Percentiles rank a stretch among this genome's conserved stretches.
Conservation (phyloP, 2,797 vertebrate species). For the Pempheris klunzingeri region DNA sequence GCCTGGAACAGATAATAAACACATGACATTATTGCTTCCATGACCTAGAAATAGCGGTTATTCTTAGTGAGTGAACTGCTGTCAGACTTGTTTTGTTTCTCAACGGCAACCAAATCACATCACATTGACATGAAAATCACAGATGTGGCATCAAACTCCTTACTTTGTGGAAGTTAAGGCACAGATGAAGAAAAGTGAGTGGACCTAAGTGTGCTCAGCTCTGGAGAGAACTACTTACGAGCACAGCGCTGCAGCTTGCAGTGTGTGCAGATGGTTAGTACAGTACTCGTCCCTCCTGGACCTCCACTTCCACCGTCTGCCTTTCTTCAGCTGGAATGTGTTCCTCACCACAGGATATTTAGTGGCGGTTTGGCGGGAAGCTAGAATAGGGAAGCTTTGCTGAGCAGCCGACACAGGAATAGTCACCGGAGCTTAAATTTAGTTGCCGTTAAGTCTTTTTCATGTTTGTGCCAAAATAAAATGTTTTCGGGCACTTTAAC, state of each 20-base stretch:
- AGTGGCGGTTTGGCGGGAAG: slow-evolving; percentile 53
- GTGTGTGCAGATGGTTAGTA: slow-evolving; percentile 9
- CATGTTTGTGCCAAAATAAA: slow-evolving; percentile 40
- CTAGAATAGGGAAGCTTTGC: slow-evolving; percentile 39
- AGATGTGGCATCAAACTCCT: neutral
- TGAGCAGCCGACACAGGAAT: slow-evolving; percentile 47
- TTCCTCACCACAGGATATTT: slow-evolving; percentile 59
- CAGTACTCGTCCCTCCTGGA: slow-evolving; percentile 47
- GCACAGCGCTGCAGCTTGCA: slow-evolving; percentile 2
- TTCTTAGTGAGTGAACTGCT: slow-evolving; percentile 18
- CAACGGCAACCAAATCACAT: neutral
- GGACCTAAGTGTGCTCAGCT: neutral
- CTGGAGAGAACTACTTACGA: slow-evolving; percentile 25
- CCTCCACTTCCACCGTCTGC: slow-evolving; percentile 51
- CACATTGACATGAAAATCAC: neutral
- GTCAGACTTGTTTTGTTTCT: slow-evolving; percentile 41
- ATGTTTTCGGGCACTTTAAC: slow-evolving; percentile 34
- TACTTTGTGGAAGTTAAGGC: no score
- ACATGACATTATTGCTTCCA: slow-evolving; percentile 56
- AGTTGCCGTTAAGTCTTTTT: slow-evolving; percentile 46
- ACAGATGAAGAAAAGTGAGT: neutral
- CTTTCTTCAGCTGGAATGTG: slow-evolving; percentile 53
- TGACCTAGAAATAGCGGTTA: slow-evolving; percentile 29
- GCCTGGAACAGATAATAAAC: slow-evolving; percentile 72
- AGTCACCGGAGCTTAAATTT: slow-evolving; percentile 50